Conservation (phyloP, 2,113 vertebrate species). For the Cyanistes caeruleus region DNA sequence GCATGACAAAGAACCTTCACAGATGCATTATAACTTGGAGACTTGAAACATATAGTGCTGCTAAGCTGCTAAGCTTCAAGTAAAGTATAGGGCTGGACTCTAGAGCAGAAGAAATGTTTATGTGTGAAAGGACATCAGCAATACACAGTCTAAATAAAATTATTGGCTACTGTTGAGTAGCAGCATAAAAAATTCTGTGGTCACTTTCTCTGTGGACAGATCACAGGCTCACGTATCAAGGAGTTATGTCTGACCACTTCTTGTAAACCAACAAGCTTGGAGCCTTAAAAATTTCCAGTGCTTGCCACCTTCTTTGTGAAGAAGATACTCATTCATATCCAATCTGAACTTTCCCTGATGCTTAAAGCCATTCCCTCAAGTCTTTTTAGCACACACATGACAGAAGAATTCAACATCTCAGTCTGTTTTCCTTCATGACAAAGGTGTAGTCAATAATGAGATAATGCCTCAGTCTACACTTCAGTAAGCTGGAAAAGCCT, state of each 20-base stretch:
- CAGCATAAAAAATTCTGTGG: not conserved
- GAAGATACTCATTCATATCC: not conserved
- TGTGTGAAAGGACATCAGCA: not conserved
- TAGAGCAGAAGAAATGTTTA: not conserved
- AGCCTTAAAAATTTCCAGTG: not conserved
- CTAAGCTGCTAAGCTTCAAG: not conserved
- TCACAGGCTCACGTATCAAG: not conserved
- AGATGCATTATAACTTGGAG: not conserved
- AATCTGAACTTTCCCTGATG: not conserved
- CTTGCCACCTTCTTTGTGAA: not conserved
- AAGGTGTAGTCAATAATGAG: not conserved
- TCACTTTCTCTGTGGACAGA: not conserved
- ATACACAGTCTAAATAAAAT: not conserved
- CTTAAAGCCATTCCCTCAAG: not conserved
- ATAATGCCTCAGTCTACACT: not conserved
- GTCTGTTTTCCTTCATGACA: not conserved
- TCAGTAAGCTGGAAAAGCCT: not conserved
- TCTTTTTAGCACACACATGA: not conserved
- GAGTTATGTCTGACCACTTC: not conserved
- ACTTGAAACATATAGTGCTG: not conserved
- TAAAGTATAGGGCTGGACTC: not conserved
- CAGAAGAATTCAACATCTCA: not conserved
- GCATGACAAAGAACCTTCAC: not conserved
- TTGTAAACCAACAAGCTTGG: not conserved
- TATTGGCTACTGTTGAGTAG: not conserved